Conservation (phyloP, 2,113 vertebrate species). For the Cacatua alba region DNA sequence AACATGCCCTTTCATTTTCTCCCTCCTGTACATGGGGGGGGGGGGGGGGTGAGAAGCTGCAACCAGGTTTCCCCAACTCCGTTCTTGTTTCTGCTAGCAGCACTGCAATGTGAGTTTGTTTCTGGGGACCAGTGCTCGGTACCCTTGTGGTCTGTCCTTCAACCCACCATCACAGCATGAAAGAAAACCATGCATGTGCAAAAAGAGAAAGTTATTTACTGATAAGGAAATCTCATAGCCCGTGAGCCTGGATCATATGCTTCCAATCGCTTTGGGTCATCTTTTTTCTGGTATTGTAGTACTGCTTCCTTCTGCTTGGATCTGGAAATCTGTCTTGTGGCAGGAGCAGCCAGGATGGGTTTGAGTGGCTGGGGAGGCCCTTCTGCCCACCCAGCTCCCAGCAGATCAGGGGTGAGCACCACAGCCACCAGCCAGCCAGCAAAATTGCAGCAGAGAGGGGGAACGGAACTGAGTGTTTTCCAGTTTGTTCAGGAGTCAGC, state of each 20-base stretch:
- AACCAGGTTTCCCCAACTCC: background rate
- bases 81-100: background rate
- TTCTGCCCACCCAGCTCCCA: background rate
- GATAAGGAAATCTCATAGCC: background rate
- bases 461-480: background rate
- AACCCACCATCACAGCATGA: background rate
- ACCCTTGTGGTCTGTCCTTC: background rate
- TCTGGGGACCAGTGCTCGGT: background rate
- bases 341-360: background rate
- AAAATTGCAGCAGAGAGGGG: background rate
- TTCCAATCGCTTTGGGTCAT: rapidly evolving
- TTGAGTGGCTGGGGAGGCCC: background rate
- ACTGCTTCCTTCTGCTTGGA: background rate
- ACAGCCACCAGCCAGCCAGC: background rate
- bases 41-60: background rate
- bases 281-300: background rate
- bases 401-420: background rate
- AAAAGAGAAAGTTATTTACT: background rate
- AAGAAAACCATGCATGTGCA: rapidly evolving
- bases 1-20: background rate
- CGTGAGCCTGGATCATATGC: rapidly evolving
- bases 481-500: background rate
- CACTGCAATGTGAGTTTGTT: background rate
- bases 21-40: background rate
- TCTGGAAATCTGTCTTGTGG: background rate